Evolutionary conservation across 2,797 vertebrate genomes (phyloP).

Genomic region (Distichodus sexfasciatus): DNA sequence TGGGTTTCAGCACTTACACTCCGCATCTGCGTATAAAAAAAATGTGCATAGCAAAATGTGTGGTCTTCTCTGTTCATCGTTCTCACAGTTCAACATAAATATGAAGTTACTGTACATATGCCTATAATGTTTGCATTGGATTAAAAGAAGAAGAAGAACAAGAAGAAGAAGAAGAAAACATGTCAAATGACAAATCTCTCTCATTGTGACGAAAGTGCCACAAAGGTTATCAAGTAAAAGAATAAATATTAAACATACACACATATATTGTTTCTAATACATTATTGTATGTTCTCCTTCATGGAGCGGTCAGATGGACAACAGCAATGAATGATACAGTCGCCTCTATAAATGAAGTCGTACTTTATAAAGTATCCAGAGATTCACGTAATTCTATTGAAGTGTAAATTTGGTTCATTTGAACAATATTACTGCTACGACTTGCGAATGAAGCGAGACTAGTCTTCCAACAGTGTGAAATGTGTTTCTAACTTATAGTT

Average conservation of each 20-base stretch:
- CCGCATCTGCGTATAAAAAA: conserved; percentile 11
- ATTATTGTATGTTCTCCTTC: conserved; percentile 42
- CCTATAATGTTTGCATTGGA: conserved; percentile 60
- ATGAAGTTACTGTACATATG: conserved; percentile 67
- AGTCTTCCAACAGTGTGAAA: background rate
- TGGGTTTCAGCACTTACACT: no score
- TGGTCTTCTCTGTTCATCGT: conserved; percentile 58
- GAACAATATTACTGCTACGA: background rate
- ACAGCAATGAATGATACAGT: background rate
- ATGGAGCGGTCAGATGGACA: conserved; percentile 37
- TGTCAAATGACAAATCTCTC: conserved; percentile 60
- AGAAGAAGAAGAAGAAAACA: conserved; percentile 58
- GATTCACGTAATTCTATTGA: background rate
- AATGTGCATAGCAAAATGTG: conserved; percentile 58
- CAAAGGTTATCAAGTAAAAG: conserved; percentile 58
- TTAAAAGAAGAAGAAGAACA: conserved; percentile 56
- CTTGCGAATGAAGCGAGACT: background rate
- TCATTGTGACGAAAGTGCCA: conserved; percentile 46
- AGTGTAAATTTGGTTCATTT: background rate
- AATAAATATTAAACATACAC: conserved; percentile 60
- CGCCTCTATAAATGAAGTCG: background rate
- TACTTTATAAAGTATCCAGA: background rate
- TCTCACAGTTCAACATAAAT: conserved; percentile 60
- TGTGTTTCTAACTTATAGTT: background rate
- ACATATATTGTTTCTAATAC: conserved; percentile 43